Percentiles rank a stretch among this genome's conserved stretches.
Conservation (phyloP, 2,113 vertebrate genomes). For the Accipiter virgatus region DNA sequence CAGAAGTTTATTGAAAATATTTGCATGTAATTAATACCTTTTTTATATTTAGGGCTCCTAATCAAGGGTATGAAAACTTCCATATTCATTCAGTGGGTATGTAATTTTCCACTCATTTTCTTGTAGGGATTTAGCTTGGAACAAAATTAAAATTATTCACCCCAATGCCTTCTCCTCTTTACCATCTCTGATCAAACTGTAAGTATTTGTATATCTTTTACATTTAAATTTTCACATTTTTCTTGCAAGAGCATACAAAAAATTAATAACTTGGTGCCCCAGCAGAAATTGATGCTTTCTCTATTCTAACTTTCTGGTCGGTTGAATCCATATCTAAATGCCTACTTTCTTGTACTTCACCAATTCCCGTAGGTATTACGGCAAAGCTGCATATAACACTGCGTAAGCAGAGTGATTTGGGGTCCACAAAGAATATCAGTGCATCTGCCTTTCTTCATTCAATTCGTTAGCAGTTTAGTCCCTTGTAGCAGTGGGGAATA, state of each 20-base stretch:
- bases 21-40: not conserved
- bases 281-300: not conserved
- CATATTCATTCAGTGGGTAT: not conserved
- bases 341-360: not conserved
- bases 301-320: not conserved
- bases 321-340: not conserved
- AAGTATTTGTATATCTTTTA: constrained; percentile 71
- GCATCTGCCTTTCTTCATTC: not conserved
- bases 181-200: constrained; percentile 90
- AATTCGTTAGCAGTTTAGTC: not conserved
- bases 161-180: constrained; percentile 85
- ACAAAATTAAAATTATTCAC: constrained; percentile 82
- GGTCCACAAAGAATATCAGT: not conserved
- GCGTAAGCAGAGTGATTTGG: not conserved
- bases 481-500: not conserved
- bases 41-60: constrained; percentile 41
- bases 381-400: not conserved
- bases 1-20: not conserved
- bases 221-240: not conserved
- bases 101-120: constrained; percentile 47
- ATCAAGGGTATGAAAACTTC: constrained; percentile 39
- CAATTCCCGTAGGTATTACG: not conserved
- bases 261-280: not conserved
- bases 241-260: not conserved
- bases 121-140: constrained; percentile 89